Evolutionary conservation across 2,797 vertebrate species (phyloP).

Genomic region (Hippocampus kuda): DNA sequence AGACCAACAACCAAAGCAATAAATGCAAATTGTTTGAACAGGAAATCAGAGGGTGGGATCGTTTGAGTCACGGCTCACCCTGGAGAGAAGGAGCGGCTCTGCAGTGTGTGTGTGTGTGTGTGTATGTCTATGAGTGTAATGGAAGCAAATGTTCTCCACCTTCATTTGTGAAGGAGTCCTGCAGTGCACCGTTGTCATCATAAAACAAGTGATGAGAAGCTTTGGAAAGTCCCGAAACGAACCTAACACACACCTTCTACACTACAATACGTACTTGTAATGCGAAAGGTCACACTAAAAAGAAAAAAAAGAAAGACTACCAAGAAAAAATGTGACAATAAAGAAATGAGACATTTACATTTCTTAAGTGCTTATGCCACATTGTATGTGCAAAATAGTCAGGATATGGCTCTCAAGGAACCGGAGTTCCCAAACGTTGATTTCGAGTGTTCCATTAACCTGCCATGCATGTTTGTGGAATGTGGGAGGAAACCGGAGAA

Average conservation of each 20-base stretch:
- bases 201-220: background rate
- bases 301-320: background rate
- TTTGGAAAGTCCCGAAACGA: background rate
- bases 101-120: background rate
- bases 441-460: no score
- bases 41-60: background rate
- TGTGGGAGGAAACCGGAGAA: no score
- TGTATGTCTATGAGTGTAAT: no score
- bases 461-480: no score
- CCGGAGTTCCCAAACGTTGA: no score
- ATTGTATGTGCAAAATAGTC: no score
- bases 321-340: no score
- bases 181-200: background rate
- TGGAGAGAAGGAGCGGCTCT: background rate
- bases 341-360: no score
- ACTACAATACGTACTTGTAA: background rate
- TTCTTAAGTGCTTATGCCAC: no score
- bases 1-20: conserved; percentile 1
- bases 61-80: conserved; percentile 6
- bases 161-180: background rate
- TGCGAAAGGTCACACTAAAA: background rate
- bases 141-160: background rate
- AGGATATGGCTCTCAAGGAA: no score
- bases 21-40: background rate
- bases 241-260: background rate